A percentile compares a stretch with the other conserved stretches of the same genome.
phyloP scores from a whole-genome alignment of 2,888 invertebrate genomes.

The Hemaris fuciformis region DNA sequence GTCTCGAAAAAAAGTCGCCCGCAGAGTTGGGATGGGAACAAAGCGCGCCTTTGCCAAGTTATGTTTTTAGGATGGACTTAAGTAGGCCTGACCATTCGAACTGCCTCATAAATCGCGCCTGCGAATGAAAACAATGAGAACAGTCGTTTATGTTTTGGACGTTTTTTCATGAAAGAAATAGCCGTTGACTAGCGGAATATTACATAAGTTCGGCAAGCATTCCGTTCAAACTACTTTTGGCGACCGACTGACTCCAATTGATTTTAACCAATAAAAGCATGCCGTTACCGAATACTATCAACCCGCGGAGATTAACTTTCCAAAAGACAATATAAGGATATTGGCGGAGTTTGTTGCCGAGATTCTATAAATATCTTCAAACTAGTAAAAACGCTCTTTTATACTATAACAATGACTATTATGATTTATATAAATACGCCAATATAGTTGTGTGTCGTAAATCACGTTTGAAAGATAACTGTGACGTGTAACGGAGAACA shows the following conservation, averaged over 20 bases:
- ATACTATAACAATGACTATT: background rate
- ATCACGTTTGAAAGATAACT: background rate
- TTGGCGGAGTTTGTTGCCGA: background rate
- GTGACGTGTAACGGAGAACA: constrained; percentile 14
- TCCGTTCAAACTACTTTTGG: constrained; percentile 42
- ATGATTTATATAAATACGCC: background rate
- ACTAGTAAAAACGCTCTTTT: background rate
- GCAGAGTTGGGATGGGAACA: constrained; percentile 64
- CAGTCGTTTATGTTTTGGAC: constrained; percentile 50
- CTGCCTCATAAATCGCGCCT: constrained; percentile 73
- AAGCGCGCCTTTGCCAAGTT: constrained; percentile 62
- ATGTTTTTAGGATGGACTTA: constrained; percentile 56
- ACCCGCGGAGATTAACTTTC: background rate
- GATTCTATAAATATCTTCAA: background rate
- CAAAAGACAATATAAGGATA: background rate
- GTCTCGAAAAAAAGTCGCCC: constrained; percentile 60
- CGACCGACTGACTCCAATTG: constrained; percentile 41
- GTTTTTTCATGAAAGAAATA: constrained; percentile 49
- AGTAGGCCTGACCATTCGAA: constrained; percentile 62
- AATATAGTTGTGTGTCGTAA: background rate
- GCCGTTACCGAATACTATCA: background rate
- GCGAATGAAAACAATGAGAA: constrained; percentile 69
- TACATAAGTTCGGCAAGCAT: constrained; percentile 52
- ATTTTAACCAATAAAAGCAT: constrained; percentile 11
- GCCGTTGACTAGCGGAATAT: constrained; percentile 51